A percentile compares a stretch with the other conserved stretches of the same genome.
Conservation (phyloP, 1,140 invertebrate genomes). For the Leptestheria dahalacensis region DNA sequence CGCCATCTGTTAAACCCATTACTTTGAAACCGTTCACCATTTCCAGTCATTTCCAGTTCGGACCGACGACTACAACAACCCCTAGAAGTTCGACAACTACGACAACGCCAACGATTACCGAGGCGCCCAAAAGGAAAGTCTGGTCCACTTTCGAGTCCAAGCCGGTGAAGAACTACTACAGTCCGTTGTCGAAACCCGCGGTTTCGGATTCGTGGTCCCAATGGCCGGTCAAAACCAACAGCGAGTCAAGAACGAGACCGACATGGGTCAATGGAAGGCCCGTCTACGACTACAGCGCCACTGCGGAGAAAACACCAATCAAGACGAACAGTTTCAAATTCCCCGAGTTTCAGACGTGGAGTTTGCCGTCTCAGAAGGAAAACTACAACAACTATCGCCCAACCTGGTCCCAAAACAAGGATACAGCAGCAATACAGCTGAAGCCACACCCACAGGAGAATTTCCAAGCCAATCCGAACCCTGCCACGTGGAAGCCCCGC, state of each 20-base stretch:
- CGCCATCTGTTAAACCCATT: background rate
- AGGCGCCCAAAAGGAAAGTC: background rate
- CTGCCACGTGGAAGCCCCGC: background rate
- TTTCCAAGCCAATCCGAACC: no score
- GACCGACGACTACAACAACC: background rate
- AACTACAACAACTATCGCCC: background rate
- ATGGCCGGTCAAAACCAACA: background rate
- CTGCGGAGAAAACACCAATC: background rate
- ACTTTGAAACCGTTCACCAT: background rate
- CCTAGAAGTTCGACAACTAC: background rate
- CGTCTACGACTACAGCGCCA: background rate
- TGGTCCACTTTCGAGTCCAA: background rate
- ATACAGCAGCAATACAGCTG: no score
- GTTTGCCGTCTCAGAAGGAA: background rate
- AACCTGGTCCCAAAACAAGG: background rate
- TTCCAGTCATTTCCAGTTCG: background rate
- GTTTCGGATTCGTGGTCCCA: background rate
- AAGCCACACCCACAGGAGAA: no score
- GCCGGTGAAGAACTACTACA: no score
- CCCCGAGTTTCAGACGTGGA: background rate
- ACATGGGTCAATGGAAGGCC: conserved; percentile 8
- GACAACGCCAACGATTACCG: background rate
- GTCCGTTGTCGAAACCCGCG: no score
- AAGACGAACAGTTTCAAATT: background rate
- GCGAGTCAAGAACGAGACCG: background rate